Base-by-base conservation (phyloP, 2,113 vertebrate species). In the Salminus brasiliensis region DNA sequence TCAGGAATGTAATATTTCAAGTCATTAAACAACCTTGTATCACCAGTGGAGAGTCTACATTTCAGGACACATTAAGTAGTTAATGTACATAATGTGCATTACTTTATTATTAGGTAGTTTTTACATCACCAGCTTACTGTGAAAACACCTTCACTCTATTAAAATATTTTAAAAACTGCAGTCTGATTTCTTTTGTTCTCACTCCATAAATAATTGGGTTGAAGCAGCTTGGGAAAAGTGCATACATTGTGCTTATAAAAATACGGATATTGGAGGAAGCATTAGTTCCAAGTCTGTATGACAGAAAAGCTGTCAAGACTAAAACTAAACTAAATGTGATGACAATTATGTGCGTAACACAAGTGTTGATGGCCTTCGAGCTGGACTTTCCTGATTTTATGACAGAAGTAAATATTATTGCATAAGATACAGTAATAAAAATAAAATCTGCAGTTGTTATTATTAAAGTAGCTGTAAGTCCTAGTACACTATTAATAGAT, bases 121-220 rank as follows among this genome's bases (percentile, higher is more conserved):
- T 16, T 15, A 47, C 32, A 53, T 8, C 23, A 25, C 1, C 5
- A 18, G 2, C 25, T 65, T 76, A 76, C 21, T 67, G 34, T 39
- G 67, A 67, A 53, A 41, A 81, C 4, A 82, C 18, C 30, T 73
- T 82, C 15, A 32, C 5, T 30, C 30, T 21, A 0, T 80, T 76
- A 10, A 83, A 34, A 4, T 75, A 47, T 67, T 81, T 85, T 8
- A 67, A n/a, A 60, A 88, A 81, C 21, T 81, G 80, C 12, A 71
- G 34, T 39, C 83, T 63, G 57, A 88, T 86, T 75, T 83, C 78
- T 78, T 81, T 88, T 21, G 87, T 86, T 79, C 83, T 78, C 53
- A 86, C 68, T 15, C 87, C 87, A 68, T 88, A 88, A 25, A 88
- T 85, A 45, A 88, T 75, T 45, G 87, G 87, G 39, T 88, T 83